phyloP scores from a whole-genome alignment of 2,888 invertebrate genomes.

The Drosophila greeni region DNA sequence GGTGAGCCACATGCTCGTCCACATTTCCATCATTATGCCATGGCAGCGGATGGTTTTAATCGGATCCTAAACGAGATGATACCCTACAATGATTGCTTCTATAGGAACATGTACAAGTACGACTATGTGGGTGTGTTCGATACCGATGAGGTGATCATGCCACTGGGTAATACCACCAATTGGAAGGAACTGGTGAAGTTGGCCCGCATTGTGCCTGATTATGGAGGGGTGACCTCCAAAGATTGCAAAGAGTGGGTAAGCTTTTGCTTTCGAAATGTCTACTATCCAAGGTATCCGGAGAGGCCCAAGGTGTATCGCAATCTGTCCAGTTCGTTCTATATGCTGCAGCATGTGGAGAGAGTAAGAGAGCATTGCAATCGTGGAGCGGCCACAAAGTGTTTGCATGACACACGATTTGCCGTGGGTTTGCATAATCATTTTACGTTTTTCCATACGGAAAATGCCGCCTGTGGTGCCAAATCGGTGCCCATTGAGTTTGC shows the following conservation, averaged over 20 bases:
- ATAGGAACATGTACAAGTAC: constrained; percentile 93
- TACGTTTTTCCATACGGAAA: constrained; percentile 88
- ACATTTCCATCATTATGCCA: constrained; percentile 90
- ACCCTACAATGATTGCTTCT: constrained; percentile 97
- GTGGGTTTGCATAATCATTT: constrained; percentile 94
- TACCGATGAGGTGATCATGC: constrained; percentile 96
- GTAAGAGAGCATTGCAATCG: constrained; percentile 93
- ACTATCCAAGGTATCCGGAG: constrained; percentile 90
- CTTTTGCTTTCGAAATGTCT: constrained; percentile 93
- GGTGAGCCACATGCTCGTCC: constrained; percentile 92
- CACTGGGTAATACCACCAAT: constrained; percentile 82
- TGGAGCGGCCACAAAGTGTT: constrained; percentile 93
- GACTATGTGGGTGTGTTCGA: constrained; percentile 92
- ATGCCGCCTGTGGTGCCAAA: constrained; percentile 86
- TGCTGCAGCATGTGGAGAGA: constrained; percentile 93
- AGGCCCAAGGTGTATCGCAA: constrained; percentile 87
- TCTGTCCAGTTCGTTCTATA: constrained; percentile 91
- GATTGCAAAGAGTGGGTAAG: constrained; percentile 73
- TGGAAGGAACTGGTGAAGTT: constrained; percentile 89
- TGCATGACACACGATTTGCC: constrained; percentile 92
- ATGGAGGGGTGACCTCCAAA: constrained; percentile 78
- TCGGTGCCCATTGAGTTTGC: constrained; percentile 88
- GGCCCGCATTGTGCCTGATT: constrained; percentile 77
- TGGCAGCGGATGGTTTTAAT: constrained; percentile 90
- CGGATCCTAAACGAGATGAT: constrained; percentile 95